Conservation (phyloP, 2,888 invertebrate species). For the Bugulina stolonifera region DNA sequence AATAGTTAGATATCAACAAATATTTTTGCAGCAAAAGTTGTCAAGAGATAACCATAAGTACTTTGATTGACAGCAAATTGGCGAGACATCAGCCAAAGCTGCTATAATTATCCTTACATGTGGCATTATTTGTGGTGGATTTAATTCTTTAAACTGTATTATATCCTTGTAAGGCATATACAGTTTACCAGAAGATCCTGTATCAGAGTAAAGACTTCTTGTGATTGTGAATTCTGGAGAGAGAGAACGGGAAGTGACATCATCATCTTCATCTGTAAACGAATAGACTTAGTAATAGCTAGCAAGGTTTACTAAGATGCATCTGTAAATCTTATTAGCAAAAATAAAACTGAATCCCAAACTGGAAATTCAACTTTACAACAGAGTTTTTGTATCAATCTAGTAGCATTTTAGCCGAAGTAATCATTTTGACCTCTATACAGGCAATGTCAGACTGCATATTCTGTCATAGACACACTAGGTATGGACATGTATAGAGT, state of each 20-base stretch:
- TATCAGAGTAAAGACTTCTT: neutral
- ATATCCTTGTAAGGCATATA: conserved; percentile 13
- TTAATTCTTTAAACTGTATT: conserved; percentile 9
- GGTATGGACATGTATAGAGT: too few relatives aligned
- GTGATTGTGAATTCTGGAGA: neutral
- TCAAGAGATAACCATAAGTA: neutral
- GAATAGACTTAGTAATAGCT: too few relatives aligned
- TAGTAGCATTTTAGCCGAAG: too few relatives aligned
- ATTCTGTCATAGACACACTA: too few relatives aligned
- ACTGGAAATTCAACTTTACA: too few relatives aligned
- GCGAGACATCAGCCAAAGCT: neutral
- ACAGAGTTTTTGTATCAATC: too few relatives aligned
- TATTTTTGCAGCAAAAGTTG: neutral
- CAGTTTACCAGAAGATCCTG: neutral
- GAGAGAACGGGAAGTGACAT: neutral
- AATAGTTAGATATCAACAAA: neutral
- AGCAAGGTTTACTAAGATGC: too few relatives aligned
- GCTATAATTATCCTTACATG: neutral
- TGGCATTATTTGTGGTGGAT: conserved; percentile 13
- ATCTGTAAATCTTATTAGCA: too few relatives aligned
- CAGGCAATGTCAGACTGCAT: too few relatives aligned
- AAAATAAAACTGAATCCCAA: too few relatives aligned
- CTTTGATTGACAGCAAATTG: neutral
- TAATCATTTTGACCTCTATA: too few relatives aligned
- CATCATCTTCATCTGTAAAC: too few relatives aligned